A percentile compares a stretch with the other conserved stretches of the same genome.
These are phyloP conservation scores for Hirtodrosophila confusa DNA, from an alignment of 2,888 invertebrate species.

Conservation along the genomic window DNA sequence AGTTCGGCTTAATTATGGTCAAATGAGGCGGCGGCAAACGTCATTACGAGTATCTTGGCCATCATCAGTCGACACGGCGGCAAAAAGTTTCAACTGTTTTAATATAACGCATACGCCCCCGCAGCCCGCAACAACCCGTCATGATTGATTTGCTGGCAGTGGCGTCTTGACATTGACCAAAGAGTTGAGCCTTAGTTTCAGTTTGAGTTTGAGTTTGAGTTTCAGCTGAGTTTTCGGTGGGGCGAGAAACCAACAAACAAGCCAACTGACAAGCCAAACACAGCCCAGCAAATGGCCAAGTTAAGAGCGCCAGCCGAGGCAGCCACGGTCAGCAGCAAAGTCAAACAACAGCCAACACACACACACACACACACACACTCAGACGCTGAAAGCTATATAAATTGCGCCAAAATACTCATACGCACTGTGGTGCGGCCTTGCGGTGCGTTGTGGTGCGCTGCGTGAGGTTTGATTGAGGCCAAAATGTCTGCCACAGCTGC, in stretches of 20 bases:
- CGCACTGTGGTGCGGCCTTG: conserved; percentile 36
- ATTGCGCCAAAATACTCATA: conserved; percentile 57
- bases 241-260: conserved; percentile 35
- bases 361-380: conserved; percentile 7
- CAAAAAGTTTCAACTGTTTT: conserved; percentile 47
- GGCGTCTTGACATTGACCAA: conserved; percentile 46
- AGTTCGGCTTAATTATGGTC: conserved; percentile 40
- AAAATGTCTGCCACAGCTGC: conserved; percentile 47
- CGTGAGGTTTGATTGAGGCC: conserved; percentile 60
- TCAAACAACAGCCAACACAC: conserved; percentile 47
- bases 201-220: conserved; percentile 13
- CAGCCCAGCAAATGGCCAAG: conserved; percentile 51
- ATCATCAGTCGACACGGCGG: conserved; percentile 37
- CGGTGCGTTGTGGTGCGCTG: conserved; percentile 13
- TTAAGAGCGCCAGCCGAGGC: conserved; percentile 27
- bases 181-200: conserved; percentile 3
- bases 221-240: conserved; percentile 13
- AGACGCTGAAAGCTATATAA: conserved; percentile 51
- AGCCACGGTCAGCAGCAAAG: conserved; percentile 41
- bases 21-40: conserved; percentile 35
- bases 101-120: conserved; percentile 51
- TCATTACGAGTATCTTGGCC: conserved; percentile 41
- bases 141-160: conserved; percentile 55
- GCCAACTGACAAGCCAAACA: conserved; percentile 35
- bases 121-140: neutral